phyloP scores from a whole-genome alignment of 2,113 vertebrate genomes.

The Phainopepla nitens region DNA sequence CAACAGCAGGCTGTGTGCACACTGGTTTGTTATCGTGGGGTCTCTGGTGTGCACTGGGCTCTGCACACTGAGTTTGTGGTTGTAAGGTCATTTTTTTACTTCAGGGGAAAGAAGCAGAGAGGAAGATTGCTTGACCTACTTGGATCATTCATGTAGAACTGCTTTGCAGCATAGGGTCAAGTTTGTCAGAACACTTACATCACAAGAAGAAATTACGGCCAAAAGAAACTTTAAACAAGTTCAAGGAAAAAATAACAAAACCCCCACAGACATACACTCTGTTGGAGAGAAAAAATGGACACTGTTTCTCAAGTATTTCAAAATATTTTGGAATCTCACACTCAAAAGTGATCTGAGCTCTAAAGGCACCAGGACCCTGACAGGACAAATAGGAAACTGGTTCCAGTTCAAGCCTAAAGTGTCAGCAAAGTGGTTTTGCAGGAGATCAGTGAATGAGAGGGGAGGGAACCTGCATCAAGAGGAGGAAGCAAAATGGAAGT shows the following conservation, averaged over 20 bases:
- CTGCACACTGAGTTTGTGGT: fast-evolving
- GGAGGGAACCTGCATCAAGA: background rate
- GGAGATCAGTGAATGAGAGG: background rate
- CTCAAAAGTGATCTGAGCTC: background rate
- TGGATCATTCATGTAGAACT: slow-evolving; percentile 27
- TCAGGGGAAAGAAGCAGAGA: background rate
- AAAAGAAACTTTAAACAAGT: background rate
- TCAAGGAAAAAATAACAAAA: background rate
- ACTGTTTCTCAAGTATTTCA: background rate
- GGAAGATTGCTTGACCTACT: background rate
- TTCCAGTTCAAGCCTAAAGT: background rate
- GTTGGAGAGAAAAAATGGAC: background rate
- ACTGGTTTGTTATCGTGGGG: background rate
- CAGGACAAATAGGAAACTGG: background rate
- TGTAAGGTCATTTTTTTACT: background rate
- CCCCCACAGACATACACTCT: background rate
- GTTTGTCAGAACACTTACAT: slow-evolving; percentile 12
- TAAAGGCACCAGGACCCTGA: background rate
- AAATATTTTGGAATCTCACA: background rate
- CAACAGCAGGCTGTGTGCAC: background rate
- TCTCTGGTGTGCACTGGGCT: background rate
- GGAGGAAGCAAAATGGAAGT: background rate
- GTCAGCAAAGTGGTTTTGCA: background rate
- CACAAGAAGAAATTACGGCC: background rate
- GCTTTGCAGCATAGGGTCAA: background rate